Base-by-base conservation (phyloP, 2,113 vertebrate genomes). In the Rhabdornis inornatus region DNA sequence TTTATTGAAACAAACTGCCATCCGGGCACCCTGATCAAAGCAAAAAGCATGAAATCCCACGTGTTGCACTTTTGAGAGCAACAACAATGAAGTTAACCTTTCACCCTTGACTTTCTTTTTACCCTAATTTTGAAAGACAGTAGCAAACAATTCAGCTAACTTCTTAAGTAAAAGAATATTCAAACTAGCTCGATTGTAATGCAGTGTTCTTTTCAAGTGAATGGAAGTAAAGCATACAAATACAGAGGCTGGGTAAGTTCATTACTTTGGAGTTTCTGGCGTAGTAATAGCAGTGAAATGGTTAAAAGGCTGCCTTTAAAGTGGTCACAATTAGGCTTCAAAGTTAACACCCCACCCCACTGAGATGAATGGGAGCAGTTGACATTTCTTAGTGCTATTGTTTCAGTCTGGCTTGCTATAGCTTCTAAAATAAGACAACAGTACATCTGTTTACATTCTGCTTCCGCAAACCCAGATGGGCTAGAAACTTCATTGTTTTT, bases 371-470 rank as follows among this genome's bases (percentile, higher is more conserved):
- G 95, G 92, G 87, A 95, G 83, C 91, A 96, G 96, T 97, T 96
- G 96, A 97, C 92, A 90, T 96, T 97, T 97, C 96, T 95, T 87
- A 93, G 92, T 88, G 85, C 95, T 94, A 96, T 97, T 97, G 97
- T 97, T 97, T 97, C 94, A 96, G 89, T 92, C 90, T 95, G 95
- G 85, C 86, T 96, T 95, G 86, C 88, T 94, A 82, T 92, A 94
- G 95, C 90, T 97, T 95, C 96, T 97, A 97, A 96, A 97, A 97
- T 93, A 96, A 97, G 96, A 95, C 95, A 97, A 95, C 90, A 94
- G 95, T 95, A 94, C 96, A 96, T 96, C 97, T 97, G 96, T 97
- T 97, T 97, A 97, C 94, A 96, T 95, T 96, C 90, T 94, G 89
- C 96, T 96, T 97, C 96, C 70, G 68, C 89, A 95, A 92, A 91